Evolutionary conservation across 2,113 vertebrate species (phyloP).

Genomic region (Galemys pyrenaicus): DNA sequence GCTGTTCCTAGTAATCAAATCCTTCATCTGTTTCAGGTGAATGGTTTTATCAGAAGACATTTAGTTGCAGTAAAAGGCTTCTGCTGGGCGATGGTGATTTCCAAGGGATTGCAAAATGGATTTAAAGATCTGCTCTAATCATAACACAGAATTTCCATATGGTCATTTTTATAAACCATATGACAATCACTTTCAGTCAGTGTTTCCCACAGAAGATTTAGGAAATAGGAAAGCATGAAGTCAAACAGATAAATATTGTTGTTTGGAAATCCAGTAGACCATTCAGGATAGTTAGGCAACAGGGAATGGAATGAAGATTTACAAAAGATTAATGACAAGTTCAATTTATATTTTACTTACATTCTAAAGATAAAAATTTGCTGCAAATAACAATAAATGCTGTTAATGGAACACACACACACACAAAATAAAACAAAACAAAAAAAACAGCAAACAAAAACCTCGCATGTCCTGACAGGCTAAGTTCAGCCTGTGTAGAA

Average conservation of each 20-base stretch:
- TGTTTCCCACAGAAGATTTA: neutral
- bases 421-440: neutral
- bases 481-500: neutral
- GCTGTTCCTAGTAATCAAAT: neutral
- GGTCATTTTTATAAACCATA: constrained; percentile 42
- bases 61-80: neutral
- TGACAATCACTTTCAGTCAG: neutral
- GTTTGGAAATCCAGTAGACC: neutral
- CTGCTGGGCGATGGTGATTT: neutral
- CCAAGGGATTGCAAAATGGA: neutral
- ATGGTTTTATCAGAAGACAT: neutral
- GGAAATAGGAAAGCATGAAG: neutral
- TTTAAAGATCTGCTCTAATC: neutral
- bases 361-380: neutral
- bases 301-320: neutral
- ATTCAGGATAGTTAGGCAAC: neutral
- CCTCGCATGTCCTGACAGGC: neutral
- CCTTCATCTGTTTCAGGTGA: neutral
- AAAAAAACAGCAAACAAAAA: neutral
- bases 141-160: neutral
- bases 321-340: neutral
- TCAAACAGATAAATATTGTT: neutral
- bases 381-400: neutral
- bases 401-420: neutral
- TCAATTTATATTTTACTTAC: constrained; percentile 8